A percentile compares a stretch with the other conserved stretches of the same genome.
Conservation (phyloP, 2,797 vertebrate genomes). For the Delichon dasypus region DNA sequence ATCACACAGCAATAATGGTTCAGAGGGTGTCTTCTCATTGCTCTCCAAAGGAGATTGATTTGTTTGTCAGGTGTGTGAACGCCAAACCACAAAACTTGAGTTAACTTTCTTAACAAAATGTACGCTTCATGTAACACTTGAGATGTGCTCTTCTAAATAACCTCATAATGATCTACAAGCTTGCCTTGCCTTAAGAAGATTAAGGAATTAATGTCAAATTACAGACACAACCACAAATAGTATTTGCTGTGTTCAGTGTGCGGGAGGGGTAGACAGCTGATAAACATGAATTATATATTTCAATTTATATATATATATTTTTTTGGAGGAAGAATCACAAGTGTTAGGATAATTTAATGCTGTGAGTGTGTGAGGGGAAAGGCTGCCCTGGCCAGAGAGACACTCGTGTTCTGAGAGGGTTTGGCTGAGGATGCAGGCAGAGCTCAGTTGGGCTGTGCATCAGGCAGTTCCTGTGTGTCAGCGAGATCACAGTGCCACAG, state of each 20-base stretch:
- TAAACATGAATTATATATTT: neutral
- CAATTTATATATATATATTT: fast-evolving
- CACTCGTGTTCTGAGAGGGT: neutral
- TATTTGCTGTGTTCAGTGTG: neutral
- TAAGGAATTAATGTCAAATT: constrained; percentile 64
- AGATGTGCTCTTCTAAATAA: constrained; percentile 32
- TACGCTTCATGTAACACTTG: neutral
- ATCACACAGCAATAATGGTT: constrained; percentile 20
- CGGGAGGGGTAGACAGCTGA: neutral
- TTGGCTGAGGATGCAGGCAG: neutral
- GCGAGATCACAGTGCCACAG: neutral
- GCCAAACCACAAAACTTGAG: neutral
- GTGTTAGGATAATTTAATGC: fast-evolving
- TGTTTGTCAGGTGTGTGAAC: constrained; percentile 17
- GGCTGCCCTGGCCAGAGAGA: neutral
- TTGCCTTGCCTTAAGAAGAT: constrained; percentile 55
- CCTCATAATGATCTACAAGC: constrained; percentile 38
- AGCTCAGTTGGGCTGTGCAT: constrained; percentile 41
- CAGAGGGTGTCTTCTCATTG: neutral
- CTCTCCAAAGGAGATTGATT: neutral
- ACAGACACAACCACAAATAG: constrained; percentile 47
- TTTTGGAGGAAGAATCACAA: neutral
- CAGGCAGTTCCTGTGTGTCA: neutral
- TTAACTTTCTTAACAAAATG: neutral
- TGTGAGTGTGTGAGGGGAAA: neutral